Evolutionary conservation across 2,797 vertebrate genomes (phyloP), one percentile per base, ranked within the genome.

Genomic region (Phalanger gymnotis): DNA sequence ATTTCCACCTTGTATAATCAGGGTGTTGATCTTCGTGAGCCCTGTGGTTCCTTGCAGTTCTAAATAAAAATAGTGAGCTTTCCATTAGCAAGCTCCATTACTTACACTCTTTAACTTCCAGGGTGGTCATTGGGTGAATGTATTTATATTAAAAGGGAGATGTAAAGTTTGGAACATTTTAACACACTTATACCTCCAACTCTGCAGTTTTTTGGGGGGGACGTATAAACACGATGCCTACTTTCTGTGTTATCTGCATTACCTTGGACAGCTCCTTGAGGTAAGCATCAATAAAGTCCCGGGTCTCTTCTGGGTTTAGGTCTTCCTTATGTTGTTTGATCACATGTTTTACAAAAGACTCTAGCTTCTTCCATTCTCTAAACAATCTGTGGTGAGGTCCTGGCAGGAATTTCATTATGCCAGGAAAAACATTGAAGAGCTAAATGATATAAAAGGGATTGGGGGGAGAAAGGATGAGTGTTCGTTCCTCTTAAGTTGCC

Each of bases 241-340:
- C 16, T 40, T 73, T 73, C 66, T 40, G n/a, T n/a, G 0, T 0
- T 55, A 40, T 0, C 0, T 0, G 89, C 47, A 97, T n/a, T 94
- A 99, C 99, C 98, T 97, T 99, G 94, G 98, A 96, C 56, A 99
- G 99, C 98, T 99, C 99, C 1, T 97, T 98, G 95, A 99, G 98
- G 95, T 98, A 99, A 96, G 98, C 99, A 97, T 99, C 99, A 0
- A 99, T 99, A 97, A 99, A 99, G 94, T 99, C 99, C 93, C 97
- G 98, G 28, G 61, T 93, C 53, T 98, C 97, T 0, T 89, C 96
- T 51, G 99, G 98, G 92, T 99, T 98, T 98, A 98, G 98, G 11
- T 98, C 98, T 81, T 97, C 97, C 97, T 97, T 99, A 97, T 99
- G 99, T 54, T 98, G 97, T 53, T 97, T 57, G 4, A 99, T 94